Conservation (phyloP, 2,113 vertebrate genomes). For the Myxocyprinus asiaticus region DNA sequence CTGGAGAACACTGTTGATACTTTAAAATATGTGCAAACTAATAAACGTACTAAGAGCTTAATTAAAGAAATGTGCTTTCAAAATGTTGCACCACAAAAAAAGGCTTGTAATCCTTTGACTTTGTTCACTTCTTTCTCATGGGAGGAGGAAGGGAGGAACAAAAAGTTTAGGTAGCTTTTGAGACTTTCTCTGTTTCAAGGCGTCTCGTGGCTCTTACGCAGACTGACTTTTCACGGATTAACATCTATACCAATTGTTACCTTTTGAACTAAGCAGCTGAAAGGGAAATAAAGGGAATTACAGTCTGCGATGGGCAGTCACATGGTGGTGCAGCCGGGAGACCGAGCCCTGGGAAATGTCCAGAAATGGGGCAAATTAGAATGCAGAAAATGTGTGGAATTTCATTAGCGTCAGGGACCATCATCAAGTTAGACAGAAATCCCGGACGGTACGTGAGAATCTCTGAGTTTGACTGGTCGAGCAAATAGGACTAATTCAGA, state of each 20-base stretch:
- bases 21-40: too few relatives aligned
- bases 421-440: constrained; percentile 1
- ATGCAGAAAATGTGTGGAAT: constrained; percentile 51
- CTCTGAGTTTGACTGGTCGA: background rate
- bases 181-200: constrained; percentile 18
- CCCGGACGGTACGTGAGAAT: background rate
- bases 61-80: background rate
- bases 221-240: constrained; percentile 74
- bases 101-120: constrained; percentile 68
- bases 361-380: constrained; percentile 38
- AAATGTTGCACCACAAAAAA: constrained; percentile 52
- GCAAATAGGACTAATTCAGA: too few relatives aligned
- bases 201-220: constrained; percentile 65
- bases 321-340: constrained; percentile 63
- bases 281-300: constrained; percentile 65
- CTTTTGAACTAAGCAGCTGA: constrained; percentile 67
- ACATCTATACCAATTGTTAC: constrained; percentile 73
- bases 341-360: constrained; percentile 72
- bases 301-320: constrained; percentile 69
- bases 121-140: constrained; percentile 71
- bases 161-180: constrained; percentile 3
- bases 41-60: background rate
- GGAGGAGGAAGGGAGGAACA: constrained; percentile 36
- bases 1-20: too few relatives aligned
- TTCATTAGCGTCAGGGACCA: background rate